Conservation (phyloP, 1,140 invertebrate species). For the Halesus radiatus region DNA sequence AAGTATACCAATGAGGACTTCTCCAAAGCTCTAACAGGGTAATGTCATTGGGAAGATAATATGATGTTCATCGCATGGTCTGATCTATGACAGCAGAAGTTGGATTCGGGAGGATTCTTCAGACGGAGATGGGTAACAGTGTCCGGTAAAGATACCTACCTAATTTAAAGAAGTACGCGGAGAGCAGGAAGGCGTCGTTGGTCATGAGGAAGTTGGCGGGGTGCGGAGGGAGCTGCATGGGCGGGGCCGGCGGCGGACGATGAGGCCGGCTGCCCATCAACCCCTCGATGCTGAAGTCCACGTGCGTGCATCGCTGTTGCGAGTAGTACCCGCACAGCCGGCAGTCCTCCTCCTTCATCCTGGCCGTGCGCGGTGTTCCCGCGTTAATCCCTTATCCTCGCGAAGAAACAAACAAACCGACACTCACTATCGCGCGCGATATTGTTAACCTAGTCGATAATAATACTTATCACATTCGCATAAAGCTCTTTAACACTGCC, state of each 20-base stretch:
- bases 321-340: conserved; percentile 65
- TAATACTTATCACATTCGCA: neutral
- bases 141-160: conserved; percentile 56
- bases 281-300: conserved; percentile 67
- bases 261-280: conserved; percentile 61
- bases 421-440: neutral
- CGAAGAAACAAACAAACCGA: too few relatives aligned
- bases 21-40: too few relatives aligned
- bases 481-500: neutral
- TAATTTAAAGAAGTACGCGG: conserved; percentile 70
- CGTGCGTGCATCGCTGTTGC: conserved; percentile 49
- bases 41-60: too few relatives aligned
- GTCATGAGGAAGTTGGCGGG: conserved; percentile 58
- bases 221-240: conserved; percentile 45
- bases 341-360: conserved; percentile 68
- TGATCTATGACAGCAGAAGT: too few relatives aligned
- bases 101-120: too few relatives aligned
- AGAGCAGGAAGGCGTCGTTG: conserved; percentile 67
- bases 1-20: too few relatives aligned
- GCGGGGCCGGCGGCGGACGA: conserved; percentile 36
- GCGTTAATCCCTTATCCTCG: neutral
- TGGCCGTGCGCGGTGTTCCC: neutral
- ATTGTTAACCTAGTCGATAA: neutral
- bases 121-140: too few relatives aligned
- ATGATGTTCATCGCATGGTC: too few relatives aligned